Evolutionary conservation across 2,888 invertebrate species (phyloP).

Genomic region (Ariolimax columbianus): DNA sequence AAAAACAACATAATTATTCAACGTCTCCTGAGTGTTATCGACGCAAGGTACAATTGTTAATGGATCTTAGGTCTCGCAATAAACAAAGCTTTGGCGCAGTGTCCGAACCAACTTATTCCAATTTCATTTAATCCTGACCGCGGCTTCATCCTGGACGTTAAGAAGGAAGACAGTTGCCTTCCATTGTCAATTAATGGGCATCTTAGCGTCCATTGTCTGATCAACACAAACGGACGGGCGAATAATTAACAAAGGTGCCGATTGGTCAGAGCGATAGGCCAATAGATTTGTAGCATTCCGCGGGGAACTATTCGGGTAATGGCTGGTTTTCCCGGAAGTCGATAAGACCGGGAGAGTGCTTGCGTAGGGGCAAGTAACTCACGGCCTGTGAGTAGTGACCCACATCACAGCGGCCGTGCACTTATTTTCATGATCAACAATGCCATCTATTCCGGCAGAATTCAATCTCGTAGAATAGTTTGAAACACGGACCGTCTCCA

Average conservation of each 20-base stretch:
- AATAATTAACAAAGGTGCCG: constrained; percentile 42
- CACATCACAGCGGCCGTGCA: constrained; percentile 22
- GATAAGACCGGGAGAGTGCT: constrained; percentile 33
- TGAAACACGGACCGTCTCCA: not conserved
- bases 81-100: too few species aligned
- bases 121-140: too few species aligned
- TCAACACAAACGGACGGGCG: constrained; percentile 36
- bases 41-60: too few species aligned
- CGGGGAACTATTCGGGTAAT: constrained; percentile 41
- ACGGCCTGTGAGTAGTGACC: constrained; percentile 23
- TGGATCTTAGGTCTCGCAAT: too few species aligned
- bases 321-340: constrained; percentile 37
- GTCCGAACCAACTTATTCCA: too few species aligned
- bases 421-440: constrained; percentile 23
- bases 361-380: constrained; percentile 47
- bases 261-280: constrained; percentile 45
- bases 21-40: too few species aligned
- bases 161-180: constrained; percentile 22
- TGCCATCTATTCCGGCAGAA: constrained; percentile 31
- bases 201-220: constrained; percentile 24
- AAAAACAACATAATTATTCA: too few species aligned
- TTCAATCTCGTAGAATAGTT: constrained; percentile 26
- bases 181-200: constrained; percentile 43
- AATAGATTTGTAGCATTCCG: constrained; percentile 47
- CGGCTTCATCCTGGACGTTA: not conserved